Evolutionary conservation across 2,113 vertebrate genomes (phyloP), one percentile per base, ranked within the genome.

Genomic region (Copsychus sechellarum): DNA sequence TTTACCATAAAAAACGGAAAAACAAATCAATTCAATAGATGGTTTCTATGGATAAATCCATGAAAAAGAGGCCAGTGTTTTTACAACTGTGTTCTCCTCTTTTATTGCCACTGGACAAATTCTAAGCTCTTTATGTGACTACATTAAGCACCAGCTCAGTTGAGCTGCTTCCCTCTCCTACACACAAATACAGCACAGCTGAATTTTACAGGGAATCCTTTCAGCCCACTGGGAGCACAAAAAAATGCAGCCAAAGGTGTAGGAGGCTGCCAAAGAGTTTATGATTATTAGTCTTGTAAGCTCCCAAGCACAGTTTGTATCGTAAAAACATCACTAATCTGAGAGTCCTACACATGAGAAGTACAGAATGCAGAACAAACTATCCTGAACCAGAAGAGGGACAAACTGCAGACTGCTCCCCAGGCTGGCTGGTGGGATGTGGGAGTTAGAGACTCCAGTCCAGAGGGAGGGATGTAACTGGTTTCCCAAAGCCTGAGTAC

Each of bases 121-220:
- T 45, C 65, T 70, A 71, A 81, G 61, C 51, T 88, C 62, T 93
- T 86, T 87, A 61, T 42, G 36, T 76, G 79, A 84, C 50, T 79
- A 45, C 78, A 79, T 45, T 42, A 53, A 82, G 42, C n/a, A 76
- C 36, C 23, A 38, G 50, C 40, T 93, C 73, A 57, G 36, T 17
- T 53, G 34, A 62, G 70, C 62, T 91, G 47, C 34, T 81, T 85
- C n/a, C 51, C 62, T 94, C 84, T 96, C 90, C 74, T 77, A 71
- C 87, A 69, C 38, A 29, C 78, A 87, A 88, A 67, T 5, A 94
- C 82, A 89, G 29, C 38, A 60, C 13, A 72, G 76, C 53, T 92
- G 84, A 95, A 72, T 92, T 87, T 93, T 92, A 94, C 54, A 81
- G 36, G 82, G 94, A 94, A 85, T 81, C 62, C 71, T 86, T 83